Evolutionary conservation across 2,888 invertebrate genomes (phyloP).

Genomic region (Didymodactylos carnosus): DNA sequence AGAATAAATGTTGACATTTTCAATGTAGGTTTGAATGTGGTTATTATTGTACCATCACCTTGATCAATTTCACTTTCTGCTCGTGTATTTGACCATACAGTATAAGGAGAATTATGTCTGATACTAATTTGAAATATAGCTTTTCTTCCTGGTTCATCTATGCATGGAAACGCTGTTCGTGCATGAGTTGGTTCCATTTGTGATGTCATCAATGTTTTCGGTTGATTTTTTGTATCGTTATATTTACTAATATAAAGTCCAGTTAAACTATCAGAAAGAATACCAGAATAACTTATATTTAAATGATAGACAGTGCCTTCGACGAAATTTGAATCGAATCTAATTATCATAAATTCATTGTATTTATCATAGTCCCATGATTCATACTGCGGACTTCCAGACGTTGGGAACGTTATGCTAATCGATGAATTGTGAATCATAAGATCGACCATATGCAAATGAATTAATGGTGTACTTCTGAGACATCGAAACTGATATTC

Average conservation of each 20-base stretch:
- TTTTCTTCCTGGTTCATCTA: conserved; percentile 26
- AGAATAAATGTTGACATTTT: conserved; percentile 86
- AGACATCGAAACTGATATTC: not conserved
- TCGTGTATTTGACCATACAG: conserved; percentile 28
- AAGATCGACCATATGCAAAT: not conserved
- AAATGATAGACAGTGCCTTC: not conserved
- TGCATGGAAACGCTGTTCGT: conserved; percentile 27
- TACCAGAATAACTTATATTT: not conserved
- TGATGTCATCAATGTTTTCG: not conserved
- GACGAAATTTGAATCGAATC: not conserved
- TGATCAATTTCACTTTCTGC: conserved; percentile 16
- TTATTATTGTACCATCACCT: conserved; percentile 17
- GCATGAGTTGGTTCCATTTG: not conserved
- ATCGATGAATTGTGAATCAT: not conserved
- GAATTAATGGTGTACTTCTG: not conserved
- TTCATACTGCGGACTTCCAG: not conserved
- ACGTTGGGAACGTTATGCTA: not conserved
- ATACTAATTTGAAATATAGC: conserved; percentile 24
- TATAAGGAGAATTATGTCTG: conserved; percentile 18
- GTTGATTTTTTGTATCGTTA: not conserved
- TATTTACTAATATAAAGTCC: not conserved
- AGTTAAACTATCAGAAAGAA: not conserved
- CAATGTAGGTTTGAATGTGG: conserved; percentile 54
- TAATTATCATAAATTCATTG: not conserved
- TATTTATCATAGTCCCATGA: not conserved